Conservation (phyloP, 2,797 vertebrate genomes). For the Champsocephalus esox region DNA sequence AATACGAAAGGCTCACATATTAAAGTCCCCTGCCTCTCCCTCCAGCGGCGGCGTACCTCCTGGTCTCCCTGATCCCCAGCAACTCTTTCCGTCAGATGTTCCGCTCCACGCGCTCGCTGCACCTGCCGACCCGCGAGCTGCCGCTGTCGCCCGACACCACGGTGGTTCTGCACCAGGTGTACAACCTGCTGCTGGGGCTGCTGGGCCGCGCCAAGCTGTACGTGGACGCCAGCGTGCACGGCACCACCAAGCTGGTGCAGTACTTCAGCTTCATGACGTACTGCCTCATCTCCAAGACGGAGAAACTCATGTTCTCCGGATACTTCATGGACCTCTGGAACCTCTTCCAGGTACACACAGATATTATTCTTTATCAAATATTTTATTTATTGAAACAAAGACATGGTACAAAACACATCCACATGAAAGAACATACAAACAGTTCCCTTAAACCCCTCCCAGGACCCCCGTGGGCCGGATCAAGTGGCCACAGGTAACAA, state of each 20-base stretch:
- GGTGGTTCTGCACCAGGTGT: conserved; percentile 97
- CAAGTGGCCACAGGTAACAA: too few relatives aligned
- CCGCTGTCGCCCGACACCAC: conserved; percentile 97
- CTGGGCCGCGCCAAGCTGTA: conserved; percentile 97
- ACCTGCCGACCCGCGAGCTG: conserved; percentile 96
- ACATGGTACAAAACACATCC: too few relatives aligned
- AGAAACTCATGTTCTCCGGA: conserved; percentile 99
- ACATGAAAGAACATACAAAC: too few relatives aligned
- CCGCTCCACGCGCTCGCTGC: conserved; percentile 96
- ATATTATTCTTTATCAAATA: too few relatives aligned
- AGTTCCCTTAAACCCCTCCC: too few relatives aligned
- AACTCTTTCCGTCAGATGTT: conserved; percentile 99
- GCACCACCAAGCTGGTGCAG: conserved; percentile 98
- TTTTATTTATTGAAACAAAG: too few relatives aligned
- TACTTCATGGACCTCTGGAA: conserved; percentile 99
- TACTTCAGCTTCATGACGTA: conserved; percentile 99
- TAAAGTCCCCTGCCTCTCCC: background rate
- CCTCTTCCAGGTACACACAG: conserved; percentile 88
- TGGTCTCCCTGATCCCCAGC: conserved; percentile 98
- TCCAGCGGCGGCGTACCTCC: conserved; percentile 96
- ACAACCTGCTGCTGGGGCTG: conserved; percentile 95
- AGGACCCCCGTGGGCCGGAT: too few relatives aligned
- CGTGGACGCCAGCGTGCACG: conserved; percentile 96
- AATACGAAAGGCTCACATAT: too few relatives aligned
- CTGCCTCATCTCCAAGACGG: conserved; percentile 99